phyloP scores from a whole-genome alignment of 2,113 vertebrate genomes.

The Spermophilus dauricus region DNA sequence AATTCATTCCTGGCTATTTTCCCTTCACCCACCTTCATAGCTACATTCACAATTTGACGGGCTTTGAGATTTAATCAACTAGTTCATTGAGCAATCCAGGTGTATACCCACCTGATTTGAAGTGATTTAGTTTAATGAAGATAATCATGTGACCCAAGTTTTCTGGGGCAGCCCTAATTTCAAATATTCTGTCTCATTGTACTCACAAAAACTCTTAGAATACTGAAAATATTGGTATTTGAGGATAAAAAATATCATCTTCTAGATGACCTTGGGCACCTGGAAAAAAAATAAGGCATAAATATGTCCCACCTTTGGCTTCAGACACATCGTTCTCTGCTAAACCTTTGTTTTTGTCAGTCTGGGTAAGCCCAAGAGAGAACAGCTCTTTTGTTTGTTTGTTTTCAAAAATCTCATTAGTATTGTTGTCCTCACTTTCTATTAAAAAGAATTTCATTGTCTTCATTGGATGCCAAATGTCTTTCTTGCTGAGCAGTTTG shows the following conservation, averaged over 20 bases:
- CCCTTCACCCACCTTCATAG: not conserved
- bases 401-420: not conserved
- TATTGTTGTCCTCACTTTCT: not conserved
- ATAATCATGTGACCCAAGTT: constrained; percentile 75
- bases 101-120: constrained; percentile 85
- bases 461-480: not conserved
- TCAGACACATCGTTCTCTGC: not conserved
- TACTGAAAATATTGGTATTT: constrained; percentile 50
- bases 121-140: constrained; percentile 84
- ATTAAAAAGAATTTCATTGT: not conserved
- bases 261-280: not conserved
- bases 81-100: constrained; percentile 85
- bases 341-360: constrained; percentile 54
- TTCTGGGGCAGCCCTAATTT: constrained; percentile 85
- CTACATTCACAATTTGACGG: constrained; percentile 72
- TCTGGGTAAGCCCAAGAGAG: not conserved
- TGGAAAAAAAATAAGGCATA: not conserved
- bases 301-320: not conserved
- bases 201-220: constrained; percentile 44
- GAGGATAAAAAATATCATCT: constrained; percentile 16
- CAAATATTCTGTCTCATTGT: constrained; percentile 73
- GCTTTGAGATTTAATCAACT: constrained; percentile 81
- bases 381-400: not conserved
- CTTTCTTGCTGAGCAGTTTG: not conserved
- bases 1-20: constrained; percentile 4